These are phyloP conservation scores for Ptilorrhoa leucosticta DNA, from an alignment of 2,113 vertebrate species.

Conservation along the genomic window DNA sequence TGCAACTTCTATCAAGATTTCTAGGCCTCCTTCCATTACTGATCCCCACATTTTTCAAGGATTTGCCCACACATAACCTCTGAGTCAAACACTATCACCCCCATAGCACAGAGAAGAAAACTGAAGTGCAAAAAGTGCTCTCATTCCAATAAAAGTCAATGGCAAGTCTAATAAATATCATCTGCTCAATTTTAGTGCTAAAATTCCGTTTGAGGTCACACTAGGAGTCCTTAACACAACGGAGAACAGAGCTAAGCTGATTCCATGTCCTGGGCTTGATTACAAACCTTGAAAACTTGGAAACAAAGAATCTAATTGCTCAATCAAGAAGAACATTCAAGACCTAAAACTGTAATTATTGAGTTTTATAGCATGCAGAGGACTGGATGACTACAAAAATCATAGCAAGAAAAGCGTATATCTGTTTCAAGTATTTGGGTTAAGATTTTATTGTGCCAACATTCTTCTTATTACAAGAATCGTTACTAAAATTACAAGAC, in stretches of 20 bases:
- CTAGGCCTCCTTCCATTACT: background rate
- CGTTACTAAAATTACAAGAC: background rate
- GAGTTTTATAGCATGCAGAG: background rate
- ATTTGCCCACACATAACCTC: background rate
- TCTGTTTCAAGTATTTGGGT: background rate
- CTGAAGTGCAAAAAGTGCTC: background rate
- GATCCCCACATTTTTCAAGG: background rate
- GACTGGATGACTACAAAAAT: background rate
- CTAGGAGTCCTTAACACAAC: background rate
- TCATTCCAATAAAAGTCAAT: background rate
- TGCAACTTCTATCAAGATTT: background rate
- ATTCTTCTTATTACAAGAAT: background rate
- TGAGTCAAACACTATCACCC: background rate
- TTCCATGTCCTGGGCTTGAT: background rate
- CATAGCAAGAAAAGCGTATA: background rate
- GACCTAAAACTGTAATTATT: background rate
- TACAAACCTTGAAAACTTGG: background rate
- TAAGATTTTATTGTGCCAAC: slow-evolving; percentile 1
- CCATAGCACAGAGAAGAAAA: background rate
- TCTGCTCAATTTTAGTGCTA: background rate
- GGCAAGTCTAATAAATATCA: background rate
- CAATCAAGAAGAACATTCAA: background rate
- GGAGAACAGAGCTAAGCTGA: background rate
- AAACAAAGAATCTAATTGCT: background rate
- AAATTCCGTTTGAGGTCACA: background rate